Evolutionary conservation across 2,797 vertebrate genomes (phyloP).

Genomic region (Eospalax fontanierii): DNA sequence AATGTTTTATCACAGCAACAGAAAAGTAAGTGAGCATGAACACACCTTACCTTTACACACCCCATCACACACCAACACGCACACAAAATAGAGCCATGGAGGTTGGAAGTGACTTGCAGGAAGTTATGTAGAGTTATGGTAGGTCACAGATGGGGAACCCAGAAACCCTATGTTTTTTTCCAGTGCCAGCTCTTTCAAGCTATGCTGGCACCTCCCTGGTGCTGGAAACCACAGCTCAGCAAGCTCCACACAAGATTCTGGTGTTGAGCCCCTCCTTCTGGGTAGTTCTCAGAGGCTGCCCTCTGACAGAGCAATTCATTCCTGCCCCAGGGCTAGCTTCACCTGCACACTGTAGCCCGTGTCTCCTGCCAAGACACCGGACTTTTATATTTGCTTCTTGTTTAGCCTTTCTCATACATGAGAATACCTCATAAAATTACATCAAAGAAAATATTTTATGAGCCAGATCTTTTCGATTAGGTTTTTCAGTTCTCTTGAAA

Average conservation of each 20-base stretch:
- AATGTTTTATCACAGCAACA: no score
- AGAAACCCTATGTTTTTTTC: not conserved
- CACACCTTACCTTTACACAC: no score
- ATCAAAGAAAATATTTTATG: constrained; percentile 1
- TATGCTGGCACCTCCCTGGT: not conserved
- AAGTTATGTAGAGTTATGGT: not conserved
- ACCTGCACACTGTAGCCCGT: not conserved
- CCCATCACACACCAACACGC: no score
- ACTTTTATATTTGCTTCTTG: not conserved
- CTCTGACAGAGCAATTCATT: not conserved
- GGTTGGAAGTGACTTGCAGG: not conserved
- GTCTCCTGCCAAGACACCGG: constrained; percentile 8
- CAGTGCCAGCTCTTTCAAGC: not conserved
- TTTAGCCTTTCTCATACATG: not conserved
- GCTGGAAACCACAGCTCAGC: not conserved
- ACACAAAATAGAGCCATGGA: not conserved
- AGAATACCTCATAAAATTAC: constrained; percentile 1
- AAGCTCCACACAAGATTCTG: not conserved
- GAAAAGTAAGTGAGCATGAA: no score
- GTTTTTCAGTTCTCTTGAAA: constrained; percentile 27
- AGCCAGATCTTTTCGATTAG: constrained; percentile 14
- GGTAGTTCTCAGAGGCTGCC: not conserved
- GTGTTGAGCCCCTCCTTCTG: not conserved
- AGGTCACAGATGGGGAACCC: not conserved
- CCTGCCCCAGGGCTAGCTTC: not conserved